Conservation (phyloP, 2,888 invertebrate species). For the Callimorpha dominula region DNA sequence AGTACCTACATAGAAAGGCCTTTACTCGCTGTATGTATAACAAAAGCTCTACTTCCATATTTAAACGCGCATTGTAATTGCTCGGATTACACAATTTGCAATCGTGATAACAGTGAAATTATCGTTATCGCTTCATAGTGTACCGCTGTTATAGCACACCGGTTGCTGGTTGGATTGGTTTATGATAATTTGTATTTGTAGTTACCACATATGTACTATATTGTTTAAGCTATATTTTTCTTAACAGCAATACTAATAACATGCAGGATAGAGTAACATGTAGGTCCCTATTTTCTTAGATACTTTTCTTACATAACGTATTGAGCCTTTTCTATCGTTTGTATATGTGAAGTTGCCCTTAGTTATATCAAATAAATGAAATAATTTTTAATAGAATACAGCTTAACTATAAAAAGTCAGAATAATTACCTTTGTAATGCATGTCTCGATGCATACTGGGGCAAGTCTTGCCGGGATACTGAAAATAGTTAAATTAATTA, state of each 20-base stretch:
- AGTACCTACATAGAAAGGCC: background rate
- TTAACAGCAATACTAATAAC: background rate
- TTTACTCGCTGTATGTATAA: slow-evolving; percentile 21
- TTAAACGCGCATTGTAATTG: slow-evolving; percentile 47
- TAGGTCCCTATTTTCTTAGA: too few species aligned
- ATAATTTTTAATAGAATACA: background rate
- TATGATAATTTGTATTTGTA: slow-evolving; percentile 35
- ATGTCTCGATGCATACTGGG: slow-evolving; percentile 97
- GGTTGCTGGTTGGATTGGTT: slow-evolving; percentile 43
- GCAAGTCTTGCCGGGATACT: slow-evolving; percentile 93
- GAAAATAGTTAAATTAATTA: slow-evolving; percentile 65
- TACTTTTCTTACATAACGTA: too few species aligned
- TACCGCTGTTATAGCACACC: slow-evolving; percentile 46
- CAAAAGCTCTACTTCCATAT: slow-evolving; percentile 38
- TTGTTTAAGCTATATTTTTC: slow-evolving; percentile 3
- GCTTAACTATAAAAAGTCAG: background rate
- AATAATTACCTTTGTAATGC: slow-evolving; percentile 93
- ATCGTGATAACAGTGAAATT: slow-evolving; percentile 46
- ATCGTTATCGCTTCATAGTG: slow-evolving; percentile 46
- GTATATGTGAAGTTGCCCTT: background rate
- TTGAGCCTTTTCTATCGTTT: too few species aligned
- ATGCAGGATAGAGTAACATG: too few species aligned
- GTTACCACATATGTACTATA: slow-evolving; percentile 19
- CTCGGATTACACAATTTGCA: slow-evolving; percentile 47
- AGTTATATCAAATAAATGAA: background rate